These are phyloP conservation scores for Lamprotornis superbus DNA, from an alignment of 2,113 vertebrate species.

Conservation along the genomic window DNA sequence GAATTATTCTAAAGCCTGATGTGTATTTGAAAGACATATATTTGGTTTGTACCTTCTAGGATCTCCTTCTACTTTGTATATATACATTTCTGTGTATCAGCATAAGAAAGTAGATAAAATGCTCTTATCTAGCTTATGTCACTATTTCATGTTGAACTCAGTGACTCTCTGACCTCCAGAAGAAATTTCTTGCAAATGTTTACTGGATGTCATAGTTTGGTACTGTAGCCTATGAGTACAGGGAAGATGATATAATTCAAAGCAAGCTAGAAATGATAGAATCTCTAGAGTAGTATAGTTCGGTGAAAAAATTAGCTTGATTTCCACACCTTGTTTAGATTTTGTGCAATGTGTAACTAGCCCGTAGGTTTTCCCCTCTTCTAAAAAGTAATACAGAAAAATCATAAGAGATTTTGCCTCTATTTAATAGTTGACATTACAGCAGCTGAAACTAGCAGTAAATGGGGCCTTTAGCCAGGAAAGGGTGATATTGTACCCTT, in stretches of 20 bases:
- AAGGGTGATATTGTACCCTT: not conserved
- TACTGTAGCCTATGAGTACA: not conserved
- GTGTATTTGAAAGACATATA: not conserved
- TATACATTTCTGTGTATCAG: not conserved
- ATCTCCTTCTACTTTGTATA: not conserved
- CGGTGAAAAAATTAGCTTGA: not conserved
- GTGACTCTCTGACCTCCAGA: not conserved
- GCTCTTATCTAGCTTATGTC: not conserved
- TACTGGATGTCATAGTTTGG: not conserved
- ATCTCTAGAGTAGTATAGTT: not conserved
- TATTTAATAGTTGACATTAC: not conserved
- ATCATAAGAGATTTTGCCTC: not conserved
- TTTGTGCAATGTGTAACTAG: not conserved
- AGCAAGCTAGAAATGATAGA: not conserved
- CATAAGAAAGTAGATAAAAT: not conserved
- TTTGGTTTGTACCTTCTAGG: not conserved
- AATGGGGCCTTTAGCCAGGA: not conserved
- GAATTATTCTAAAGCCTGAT: not conserved
- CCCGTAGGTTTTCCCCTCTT: not conserved
- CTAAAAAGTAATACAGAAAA: not conserved
- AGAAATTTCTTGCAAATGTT: not conserved
- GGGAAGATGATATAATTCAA: not conserved
- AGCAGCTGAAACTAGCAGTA: not conserved
- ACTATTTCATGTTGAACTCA: not conserved
- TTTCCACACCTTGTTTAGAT: not conserved